phyloP scores from a whole-genome alignment of 2,888 invertebrate genomes.

The Conistra vaccinii region DNA sequence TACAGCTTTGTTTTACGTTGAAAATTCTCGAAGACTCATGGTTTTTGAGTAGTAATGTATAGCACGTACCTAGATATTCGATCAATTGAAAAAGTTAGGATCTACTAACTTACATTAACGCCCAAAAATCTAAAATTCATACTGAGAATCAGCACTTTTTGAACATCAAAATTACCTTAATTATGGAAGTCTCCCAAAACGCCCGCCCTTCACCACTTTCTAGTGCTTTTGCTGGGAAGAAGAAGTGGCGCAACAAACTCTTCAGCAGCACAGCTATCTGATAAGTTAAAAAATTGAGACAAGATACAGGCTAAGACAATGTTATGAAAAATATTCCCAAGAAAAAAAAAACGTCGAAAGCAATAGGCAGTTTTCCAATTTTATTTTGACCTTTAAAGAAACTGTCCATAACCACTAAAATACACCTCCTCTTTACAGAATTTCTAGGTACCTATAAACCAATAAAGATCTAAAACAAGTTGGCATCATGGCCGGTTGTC shows the following conservation, averaged over 20 bases:
- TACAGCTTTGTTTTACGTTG: slow-evolving; percentile 11
- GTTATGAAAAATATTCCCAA: background rate
- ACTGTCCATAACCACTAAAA: background rate
- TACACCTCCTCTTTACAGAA: background rate
- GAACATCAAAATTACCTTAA: no score
- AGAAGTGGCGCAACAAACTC: no score
- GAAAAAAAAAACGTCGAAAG: background rate
- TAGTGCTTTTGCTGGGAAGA: no score
- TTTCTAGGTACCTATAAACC: slow-evolving; percentile 21
- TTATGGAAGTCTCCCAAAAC: no score
- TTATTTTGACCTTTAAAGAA: slow-evolving; percentile 2
- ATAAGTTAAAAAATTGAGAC: background rate
- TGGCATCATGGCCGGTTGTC: slow-evolving; percentile 60
- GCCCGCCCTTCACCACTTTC: no score
- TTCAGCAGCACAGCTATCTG: no score
- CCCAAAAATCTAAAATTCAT: background rate
- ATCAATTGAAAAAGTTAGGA: background rate
- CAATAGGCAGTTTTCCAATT: slow-evolving; percentile 14
- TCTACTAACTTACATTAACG: background rate
- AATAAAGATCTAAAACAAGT: slow-evolving; percentile 56
- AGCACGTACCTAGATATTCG: background rate
- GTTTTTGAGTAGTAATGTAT: background rate
- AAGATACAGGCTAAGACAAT: background rate
- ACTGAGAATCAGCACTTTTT: no score
- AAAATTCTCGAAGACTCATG: background rate